Evolutionary conservation across 2,113 vertebrate genomes (phyloP).

Genomic region (Notarius quadriscutis): DNA sequence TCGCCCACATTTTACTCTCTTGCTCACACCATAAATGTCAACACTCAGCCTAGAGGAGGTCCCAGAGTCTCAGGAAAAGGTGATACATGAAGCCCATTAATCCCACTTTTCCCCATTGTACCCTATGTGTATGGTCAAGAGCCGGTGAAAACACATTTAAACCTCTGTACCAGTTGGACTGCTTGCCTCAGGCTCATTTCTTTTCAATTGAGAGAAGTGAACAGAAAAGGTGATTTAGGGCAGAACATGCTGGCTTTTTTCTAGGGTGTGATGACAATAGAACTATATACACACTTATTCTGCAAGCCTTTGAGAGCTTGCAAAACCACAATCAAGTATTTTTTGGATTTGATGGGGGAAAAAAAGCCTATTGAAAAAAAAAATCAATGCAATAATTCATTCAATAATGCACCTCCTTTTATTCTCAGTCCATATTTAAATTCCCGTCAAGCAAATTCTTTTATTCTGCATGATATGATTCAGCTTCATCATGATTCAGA

Average conservation of each 20-base stretch:
- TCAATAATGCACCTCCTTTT: not conserved
- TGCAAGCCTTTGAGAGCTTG: not conserved
- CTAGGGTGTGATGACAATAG: not conserved
- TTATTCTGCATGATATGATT: not conserved
- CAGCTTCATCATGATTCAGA: not conserved
- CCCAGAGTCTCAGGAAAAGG: not conserved
- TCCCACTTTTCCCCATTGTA: constrained; percentile 22
- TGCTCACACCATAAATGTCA: constrained; percentile 7
- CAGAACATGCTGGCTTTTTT: not conserved
- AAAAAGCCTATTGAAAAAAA: too few relatives aligned
- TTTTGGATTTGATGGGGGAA: too few relatives aligned
- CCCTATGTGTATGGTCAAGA: not conserved
- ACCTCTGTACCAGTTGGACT: not conserved
- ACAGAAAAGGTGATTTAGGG: constrained; percentile 6
- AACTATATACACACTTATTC: not conserved
- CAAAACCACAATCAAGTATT: too few relatives aligned
- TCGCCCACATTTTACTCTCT: not conserved
- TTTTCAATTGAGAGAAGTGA: not conserved
- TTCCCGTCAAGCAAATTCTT: not conserved
- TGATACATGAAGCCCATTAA: constrained; percentile 29
- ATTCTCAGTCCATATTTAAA: not conserved
- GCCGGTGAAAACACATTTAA: constrained; percentile 13
- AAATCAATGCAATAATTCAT: not conserved
- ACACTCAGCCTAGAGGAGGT: not conserved
- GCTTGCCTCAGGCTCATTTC: constrained; percentile 11